phyloP scores from a whole-genome alignment of 1,140 invertebrate species.

The Trissolcus basalis region DNA sequence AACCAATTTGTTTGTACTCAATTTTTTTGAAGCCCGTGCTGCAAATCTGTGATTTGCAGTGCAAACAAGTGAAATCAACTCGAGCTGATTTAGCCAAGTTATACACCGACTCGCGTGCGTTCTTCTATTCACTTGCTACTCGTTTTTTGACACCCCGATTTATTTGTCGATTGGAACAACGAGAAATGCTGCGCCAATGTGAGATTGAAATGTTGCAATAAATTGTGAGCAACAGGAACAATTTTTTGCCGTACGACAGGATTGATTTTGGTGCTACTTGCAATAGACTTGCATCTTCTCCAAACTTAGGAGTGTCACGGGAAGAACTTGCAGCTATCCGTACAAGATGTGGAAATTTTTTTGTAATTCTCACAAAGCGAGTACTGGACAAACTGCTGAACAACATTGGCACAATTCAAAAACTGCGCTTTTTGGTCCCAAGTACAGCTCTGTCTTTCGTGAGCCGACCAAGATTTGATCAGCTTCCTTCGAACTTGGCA shows the following conservation, averaged over 20 bases:
- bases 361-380: slow-evolving; percentile 4
- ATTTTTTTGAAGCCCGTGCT: slow-evolving; percentile 48
- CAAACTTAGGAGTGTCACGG: slow-evolving; percentile 15
- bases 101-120: slow-evolving; percentile 33
- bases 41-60: slow-evolving; percentile 36
- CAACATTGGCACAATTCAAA: slow-evolving; percentile 17
- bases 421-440: slow-evolving; percentile 8
- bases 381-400: slow-evolving; percentile 32
- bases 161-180: slow-evolving; percentile 5
- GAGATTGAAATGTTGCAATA: slow-evolving; percentile 30
- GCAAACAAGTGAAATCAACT: slow-evolving; percentile 53
- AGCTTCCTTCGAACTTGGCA: slow-evolving; percentile 9
- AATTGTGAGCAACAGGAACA: slow-evolving; percentile 24
- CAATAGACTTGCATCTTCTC: not conserved
- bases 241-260: slow-evolving; percentile 18
- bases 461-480: slow-evolving; percentile 10
- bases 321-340: slow-evolving; percentile 10
- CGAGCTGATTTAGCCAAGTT: slow-evolving; percentile 45
- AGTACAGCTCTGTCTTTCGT: slow-evolving; percentile 4
- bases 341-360: slow-evolving; percentile 30
- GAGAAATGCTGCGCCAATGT: slow-evolving; percentile 10
- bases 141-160: slow-evolving; percentile 42
- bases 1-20: slow-evolving; percentile 40
- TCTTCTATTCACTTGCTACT: slow-evolving; percentile 28
- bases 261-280: slow-evolving; percentile 13